These are phyloP conservation scores for Cheilosia variabilis DNA, from an alignment of 2,888 invertebrate genomes.

Conservation along the genomic window DNA sequence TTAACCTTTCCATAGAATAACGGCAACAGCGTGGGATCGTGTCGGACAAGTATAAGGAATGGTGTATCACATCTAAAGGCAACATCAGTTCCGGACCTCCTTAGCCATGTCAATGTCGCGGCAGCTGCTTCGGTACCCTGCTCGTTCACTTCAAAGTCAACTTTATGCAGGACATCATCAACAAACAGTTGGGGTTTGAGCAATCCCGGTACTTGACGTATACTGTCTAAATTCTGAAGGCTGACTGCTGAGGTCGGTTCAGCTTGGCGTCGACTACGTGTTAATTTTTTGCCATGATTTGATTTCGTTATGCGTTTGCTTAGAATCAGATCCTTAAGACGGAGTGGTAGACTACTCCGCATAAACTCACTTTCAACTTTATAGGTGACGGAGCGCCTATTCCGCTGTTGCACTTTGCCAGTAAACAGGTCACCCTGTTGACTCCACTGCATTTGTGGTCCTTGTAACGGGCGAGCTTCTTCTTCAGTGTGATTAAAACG, in stretches of 20 bases:
- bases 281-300: slow-evolving; percentile 76
- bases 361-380: slow-evolving; percentile 76
- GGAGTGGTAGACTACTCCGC: slow-evolving; percentile 67
- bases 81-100: slow-evolving; percentile 85
- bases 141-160: slow-evolving; percentile 86
- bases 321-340: slow-evolving; percentile 77
- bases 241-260: slow-evolving; percentile 19
- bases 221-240: slow-evolving; percentile 71
- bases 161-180: slow-evolving; percentile 86
- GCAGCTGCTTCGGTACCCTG: slow-evolving; percentile 88
- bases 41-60: slow-evolving; percentile 88
- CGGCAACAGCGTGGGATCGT: slow-evolving; percentile 86
- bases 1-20: slow-evolving; percentile 88
- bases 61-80: slow-evolving; percentile 86
- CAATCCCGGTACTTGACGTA: slow-evolving; percentile 54
- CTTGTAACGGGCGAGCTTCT: neutral
- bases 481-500: slow-evolving; percentile 56
- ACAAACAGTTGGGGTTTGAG: slow-evolving; percentile 85
- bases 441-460: slow-evolving; percentile 2
- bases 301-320: slow-evolving; percentile 79
- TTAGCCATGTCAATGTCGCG: slow-evolving; percentile 85
- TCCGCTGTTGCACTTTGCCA: slow-evolving; percentile 26
- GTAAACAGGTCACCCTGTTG: slow-evolving; percentile 35
- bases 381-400: slow-evolving; percentile 76
- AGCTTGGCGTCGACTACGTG: slow-evolving; percentile 69